A percentile compares a stretch with the other conserved stretches of the same genome.
Evolutionary conservation across 2,113 vertebrate genomes (phyloP).

Genomic region (Trochalopteron elliotii): DNA sequence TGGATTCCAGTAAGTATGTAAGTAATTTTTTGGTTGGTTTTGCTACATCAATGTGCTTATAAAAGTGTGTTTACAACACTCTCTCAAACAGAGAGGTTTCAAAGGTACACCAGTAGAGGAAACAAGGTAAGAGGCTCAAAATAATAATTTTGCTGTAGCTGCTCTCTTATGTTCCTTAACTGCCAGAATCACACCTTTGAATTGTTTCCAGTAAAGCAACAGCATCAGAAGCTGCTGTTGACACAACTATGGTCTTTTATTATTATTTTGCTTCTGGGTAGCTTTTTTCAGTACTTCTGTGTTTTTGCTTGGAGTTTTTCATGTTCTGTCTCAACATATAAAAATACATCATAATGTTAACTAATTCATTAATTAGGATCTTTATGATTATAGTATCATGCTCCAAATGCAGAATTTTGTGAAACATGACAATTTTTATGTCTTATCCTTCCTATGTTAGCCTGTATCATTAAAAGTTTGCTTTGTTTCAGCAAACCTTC

Average conservation of each 20-base stretch:
- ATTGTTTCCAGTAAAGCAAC: conserved; percentile 5
- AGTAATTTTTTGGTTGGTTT: not conserved
- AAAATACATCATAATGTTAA: not conserved
- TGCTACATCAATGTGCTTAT: not conserved
- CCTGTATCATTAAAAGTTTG: not conserved
- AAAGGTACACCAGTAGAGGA: not conserved
- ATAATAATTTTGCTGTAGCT: not conserved
- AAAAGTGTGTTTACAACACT: not conserved
- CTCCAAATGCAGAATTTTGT: not conserved
- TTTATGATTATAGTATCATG: not conserved
- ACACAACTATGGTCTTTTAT: not conserved
- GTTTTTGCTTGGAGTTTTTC: not conserved
- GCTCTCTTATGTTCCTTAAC: not conserved
- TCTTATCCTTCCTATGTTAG: not conserved
- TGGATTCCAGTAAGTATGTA: not conserved
- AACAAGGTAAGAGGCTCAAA: not conserved
- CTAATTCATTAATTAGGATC: not conserved
- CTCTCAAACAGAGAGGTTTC: not conserved
- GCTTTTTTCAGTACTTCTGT: not conserved
- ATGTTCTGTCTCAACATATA: not conserved
- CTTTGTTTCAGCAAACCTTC: not conserved
- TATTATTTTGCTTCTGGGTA: not conserved
- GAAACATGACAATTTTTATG: not conserved
- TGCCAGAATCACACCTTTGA: not conserved
- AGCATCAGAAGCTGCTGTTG: not conserved